Evolutionary conservation across 2,888 invertebrate genomes (phyloP).

Genomic region (Oligia strigilis): DNA sequence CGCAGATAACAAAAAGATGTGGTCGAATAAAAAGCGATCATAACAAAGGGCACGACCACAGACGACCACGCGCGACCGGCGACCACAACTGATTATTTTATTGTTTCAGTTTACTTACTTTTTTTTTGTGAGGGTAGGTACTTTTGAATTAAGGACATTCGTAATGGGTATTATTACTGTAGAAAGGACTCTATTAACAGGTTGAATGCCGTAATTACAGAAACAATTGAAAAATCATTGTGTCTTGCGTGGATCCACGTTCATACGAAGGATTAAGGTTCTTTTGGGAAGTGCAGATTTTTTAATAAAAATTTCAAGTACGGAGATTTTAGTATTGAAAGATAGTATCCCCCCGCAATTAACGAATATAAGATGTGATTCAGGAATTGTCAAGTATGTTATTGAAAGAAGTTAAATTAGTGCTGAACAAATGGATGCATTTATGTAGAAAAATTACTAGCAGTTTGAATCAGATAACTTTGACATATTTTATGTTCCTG

Average conservation of each 20-base stretch:
- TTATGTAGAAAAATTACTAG: background rate
- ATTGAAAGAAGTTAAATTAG: too few species aligned
- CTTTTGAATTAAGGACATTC: slow-evolving; percentile 43
- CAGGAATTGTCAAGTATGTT: background rate
- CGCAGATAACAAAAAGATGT: slow-evolving; percentile 83
- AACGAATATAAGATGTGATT: background rate
- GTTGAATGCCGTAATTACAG: background rate
- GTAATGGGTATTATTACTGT: slow-evolving; percentile 20
- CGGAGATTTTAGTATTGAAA: background rate
- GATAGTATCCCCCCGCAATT: background rate
- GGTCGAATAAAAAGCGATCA: slow-evolving; percentile 80
- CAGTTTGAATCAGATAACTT: background rate
- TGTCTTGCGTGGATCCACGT: background rate
- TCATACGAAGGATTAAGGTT: background rate
- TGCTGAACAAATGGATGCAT: background rate
- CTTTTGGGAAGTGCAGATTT: background rate
- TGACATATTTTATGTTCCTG: background rate
- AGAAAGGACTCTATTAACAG: background rate
- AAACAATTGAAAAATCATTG: background rate
- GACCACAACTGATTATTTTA: slow-evolving; percentile 77
- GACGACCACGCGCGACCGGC: slow-evolving; percentile 62
- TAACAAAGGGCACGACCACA: slow-evolving; percentile 81
- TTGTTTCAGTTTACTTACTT: slow-evolving; percentile 69
- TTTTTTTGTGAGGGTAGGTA: slow-evolving; percentile 36
- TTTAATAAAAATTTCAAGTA: background rate